Percentiles rank a stretch among this genome's conserved stretches.
phyloP scores from a whole-genome alignment of 2,888 invertebrate genomes.

The Mamestra brassicae region DNA sequence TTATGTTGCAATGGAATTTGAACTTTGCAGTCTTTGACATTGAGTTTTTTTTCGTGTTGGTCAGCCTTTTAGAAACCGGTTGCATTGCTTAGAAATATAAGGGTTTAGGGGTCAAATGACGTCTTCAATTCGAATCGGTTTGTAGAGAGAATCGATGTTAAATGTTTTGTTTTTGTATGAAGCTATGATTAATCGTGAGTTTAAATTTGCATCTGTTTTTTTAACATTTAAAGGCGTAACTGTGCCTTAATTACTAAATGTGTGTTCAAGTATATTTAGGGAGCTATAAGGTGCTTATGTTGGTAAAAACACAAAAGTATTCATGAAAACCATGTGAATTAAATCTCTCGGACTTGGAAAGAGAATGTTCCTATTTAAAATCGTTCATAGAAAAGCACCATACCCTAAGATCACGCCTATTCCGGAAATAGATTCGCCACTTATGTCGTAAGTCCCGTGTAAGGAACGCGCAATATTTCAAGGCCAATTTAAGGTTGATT shows the following conservation, averaged over 20 bases:
- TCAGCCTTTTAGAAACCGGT: not conserved
- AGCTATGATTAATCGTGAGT: slow-evolving; percentile 57
- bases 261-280: slow-evolving; percentile 54
- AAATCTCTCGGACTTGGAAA: no score
- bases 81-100: slow-evolving; percentile 7
- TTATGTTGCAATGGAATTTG: not conserved
- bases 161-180: slow-evolving; percentile 46
- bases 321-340: no score
- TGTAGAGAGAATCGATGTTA: slow-evolving; percentile 55
- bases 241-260: slow-evolving; percentile 51
- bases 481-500: no score
- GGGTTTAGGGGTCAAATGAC: slow-evolving; percentile 19
- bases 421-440: not conserved
- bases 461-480: not conserved
- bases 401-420: not conserved
- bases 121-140: slow-evolving; percentile 28
- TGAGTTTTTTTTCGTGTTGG: not conserved
- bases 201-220: not conserved
- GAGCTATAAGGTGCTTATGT: slow-evolving; percentile 9
- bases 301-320: not conserved
- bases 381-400: not conserved
- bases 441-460: not conserved
- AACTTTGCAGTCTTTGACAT: not conserved
- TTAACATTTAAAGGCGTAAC: slow-evolving; percentile 24
- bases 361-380: slow-evolving; percentile 12